Base-by-base conservation (phyloP, 1,140 invertebrate species). In the Dysdera silvatica region DNA sequence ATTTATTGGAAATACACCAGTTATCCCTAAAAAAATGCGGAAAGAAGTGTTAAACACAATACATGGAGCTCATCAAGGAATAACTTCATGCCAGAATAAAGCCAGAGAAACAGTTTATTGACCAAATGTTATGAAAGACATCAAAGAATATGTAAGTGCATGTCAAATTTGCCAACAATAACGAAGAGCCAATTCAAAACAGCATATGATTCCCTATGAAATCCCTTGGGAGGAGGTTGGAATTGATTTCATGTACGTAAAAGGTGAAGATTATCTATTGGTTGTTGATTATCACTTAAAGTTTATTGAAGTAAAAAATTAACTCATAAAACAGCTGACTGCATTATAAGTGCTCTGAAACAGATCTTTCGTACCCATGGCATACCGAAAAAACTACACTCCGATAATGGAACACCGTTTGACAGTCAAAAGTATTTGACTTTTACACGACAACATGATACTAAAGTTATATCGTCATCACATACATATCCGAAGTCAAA, bases 281-380 rank as follows among this genome's bases (percentile, higher is more conserved):
- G 60, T 70, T 14, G 58, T 67, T 16, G 71, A 71, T 31, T 68
- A 68, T 43, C 69, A 32, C 58, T 70, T 66, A 12, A 66, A 67
- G 18, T 69, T 56, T 48, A 48, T 65, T 29, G 67, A 71, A 43
- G 47, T 68, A 6, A 41, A 52, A 24, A 20, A 48, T 18, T 70
- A 49, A 4, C 33, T 16, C 41, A 18, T 20, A 67, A 51, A 3
- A 60, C 68, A 31, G 37, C 61, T 2, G 14, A 54, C 5, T 35
- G 61, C 14, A 58, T 65, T 23, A 57, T 69, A n/a, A 63, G 18
- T 23, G 20, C 59, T 32, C 16, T 63, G 52, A 51, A 67, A 41
- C 45, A 43, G 14, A 68, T 69, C 14, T 70, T 66, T 47, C 33
- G 62, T 12, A 28, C 59, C 26, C 60, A 64, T 61, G 70, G 69